Evolutionary conservation across 1,140 invertebrate species (phyloP).

Genomic region (Neotoxoptera formosana): DNA sequence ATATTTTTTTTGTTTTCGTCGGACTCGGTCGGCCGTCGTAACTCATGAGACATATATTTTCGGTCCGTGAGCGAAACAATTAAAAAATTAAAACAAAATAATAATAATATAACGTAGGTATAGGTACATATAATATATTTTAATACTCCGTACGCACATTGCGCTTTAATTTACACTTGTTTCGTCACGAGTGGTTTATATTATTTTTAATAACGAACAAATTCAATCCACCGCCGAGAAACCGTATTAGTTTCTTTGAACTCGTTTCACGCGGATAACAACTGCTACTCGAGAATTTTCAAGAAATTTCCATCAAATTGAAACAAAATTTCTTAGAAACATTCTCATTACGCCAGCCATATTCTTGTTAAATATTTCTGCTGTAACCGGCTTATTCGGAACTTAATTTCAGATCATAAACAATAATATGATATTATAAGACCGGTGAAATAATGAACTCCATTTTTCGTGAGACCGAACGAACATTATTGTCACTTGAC

Average conservation of each 20-base stretch:
- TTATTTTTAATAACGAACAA: not conserved
- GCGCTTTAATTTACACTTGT: not conserved
- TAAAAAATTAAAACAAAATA: not conserved
- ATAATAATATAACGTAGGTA: not conserved
- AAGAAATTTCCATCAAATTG: not conserved
- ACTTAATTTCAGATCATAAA: not conserved
- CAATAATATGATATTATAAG: not conserved
- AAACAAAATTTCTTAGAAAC: not conserved
- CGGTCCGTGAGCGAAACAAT: not conserved
- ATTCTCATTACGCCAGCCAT: not conserved
- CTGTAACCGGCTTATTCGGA: not conserved
- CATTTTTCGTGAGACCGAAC: not conserved
- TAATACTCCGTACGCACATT: not conserved
- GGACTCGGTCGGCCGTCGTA: not conserved
- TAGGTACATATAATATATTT: not conserved
- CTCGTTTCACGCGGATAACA: not conserved
- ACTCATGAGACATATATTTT: not conserved
- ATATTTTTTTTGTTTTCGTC: not conserved
- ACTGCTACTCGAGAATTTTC: not conserved
- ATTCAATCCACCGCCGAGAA: not conserved
- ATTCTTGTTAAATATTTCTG: not conserved
- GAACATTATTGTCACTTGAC: not conserved
- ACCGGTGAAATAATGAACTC: not conserved
- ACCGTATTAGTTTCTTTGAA: not conserved
- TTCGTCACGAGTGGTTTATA: not conserved